These are phyloP conservation scores for Tetragonula carbonaria DNA, from an alignment of 2,888 invertebrate species.

Conservation along the genomic window DNA sequence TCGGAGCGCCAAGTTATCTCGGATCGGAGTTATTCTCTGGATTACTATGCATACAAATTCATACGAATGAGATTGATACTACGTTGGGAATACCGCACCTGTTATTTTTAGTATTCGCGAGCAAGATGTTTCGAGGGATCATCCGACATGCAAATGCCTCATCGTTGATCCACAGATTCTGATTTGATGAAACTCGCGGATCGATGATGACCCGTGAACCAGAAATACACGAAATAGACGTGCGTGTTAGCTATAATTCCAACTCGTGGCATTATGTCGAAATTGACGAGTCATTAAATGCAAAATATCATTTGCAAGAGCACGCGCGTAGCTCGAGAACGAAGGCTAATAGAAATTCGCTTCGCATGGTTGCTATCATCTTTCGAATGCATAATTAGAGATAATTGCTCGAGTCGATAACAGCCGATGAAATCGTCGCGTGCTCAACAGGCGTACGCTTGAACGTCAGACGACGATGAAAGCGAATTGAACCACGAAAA, in stretches of 20 bases:
- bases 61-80: conserved; percentile 4
- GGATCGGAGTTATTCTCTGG: background rate
- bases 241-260: background rate
- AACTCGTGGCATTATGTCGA: background rate
- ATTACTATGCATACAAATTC: conserved; percentile 18
- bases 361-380: conserved; percentile 21
- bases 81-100: background rate
- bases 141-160: background rate
- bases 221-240: background rate
- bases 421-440: conserved; percentile 33
- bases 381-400: conserved; percentile 50
- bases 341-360: conserved; percentile 39
- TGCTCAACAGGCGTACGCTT: conserved; percentile 28
- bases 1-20: background rate
- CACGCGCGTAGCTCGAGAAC: background rate
- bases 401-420: conserved; percentile 41
- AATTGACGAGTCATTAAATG: background rate
- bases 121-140: conserved; percentile 5
- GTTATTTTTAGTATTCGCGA: conserved; percentile 17
- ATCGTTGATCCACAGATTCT: conserved; percentile 3
- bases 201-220: background rate
- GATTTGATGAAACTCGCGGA: background rate
- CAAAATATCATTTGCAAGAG: background rate
- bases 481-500: conserved; percentile 54
- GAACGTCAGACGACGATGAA: conserved; percentile 30